Evolutionary conservation across 1,140 invertebrate species (phyloP), one percentile per base, ranked within the genome.

Genomic region (Chlorops oryzae): DNA sequence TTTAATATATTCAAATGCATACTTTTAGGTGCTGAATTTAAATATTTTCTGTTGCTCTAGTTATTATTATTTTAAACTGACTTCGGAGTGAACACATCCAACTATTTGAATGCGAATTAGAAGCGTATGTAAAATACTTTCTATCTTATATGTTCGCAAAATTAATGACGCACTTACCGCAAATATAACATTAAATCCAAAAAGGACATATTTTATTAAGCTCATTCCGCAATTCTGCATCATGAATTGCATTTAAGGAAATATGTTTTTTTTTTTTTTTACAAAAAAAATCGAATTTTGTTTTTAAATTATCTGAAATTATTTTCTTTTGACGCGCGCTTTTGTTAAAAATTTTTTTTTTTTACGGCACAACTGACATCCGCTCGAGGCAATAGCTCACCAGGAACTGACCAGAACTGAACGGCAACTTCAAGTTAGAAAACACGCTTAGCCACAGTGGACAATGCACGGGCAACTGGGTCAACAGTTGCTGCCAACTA

Each of bases 171-270:
- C 61, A 80, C 82, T 81, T 73, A 87, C 84, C 65, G 83, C 80
- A 75, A 87, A 86, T 21, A 86, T 64, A 13, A 86, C 74, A 72
- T 86, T 87, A 63, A 87, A 86, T 47, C 78, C 68, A 63, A 86
- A 86, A n/a, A 87, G 65, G 37, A 86, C 63, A 62, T 83, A 85
- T 73, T 86, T 87, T 34, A 87, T 78, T 46, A 79, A 71, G 65
- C 75, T 80, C 74, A 85, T 80, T 54, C 82, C 81, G 55, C 78
- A 81, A 15, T 70, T 71, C 61, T 77, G 74, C 77, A 80, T 80
- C 68, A 63, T 73, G 58, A 60, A 60, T 53, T 59, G 47, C 53
- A 61, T 58, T 65, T 44, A 52, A 22, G 18, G 18, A 13, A 39
- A 17, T 39, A 13, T 39, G 7, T 18, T 39, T 39, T 39, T 18